These are phyloP conservation scores for Lycaon pictus DNA, from an alignment of 2,113 vertebrate species.

Conservation along the genomic window DNA sequence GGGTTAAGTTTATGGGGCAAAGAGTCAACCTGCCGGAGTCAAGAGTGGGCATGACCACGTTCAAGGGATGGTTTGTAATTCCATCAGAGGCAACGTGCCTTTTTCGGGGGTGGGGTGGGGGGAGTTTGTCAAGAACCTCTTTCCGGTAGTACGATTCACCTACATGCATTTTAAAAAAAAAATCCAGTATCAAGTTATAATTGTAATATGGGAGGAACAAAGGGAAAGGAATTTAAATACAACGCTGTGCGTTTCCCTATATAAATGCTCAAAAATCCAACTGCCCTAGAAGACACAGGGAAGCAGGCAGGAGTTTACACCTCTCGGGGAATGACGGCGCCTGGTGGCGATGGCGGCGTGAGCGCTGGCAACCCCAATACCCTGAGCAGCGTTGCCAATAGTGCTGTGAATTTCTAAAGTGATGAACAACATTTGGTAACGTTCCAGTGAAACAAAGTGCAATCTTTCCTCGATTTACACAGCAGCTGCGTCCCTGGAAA, in stretches of 20 bases:
- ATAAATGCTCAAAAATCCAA: background rate
- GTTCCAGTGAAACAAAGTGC: background rate
- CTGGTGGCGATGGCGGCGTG: background rate
- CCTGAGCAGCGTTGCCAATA: background rate
- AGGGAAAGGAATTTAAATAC: background rate
- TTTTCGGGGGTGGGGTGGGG: background rate
- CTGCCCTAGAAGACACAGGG: background rate
- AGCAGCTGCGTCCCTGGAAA: background rate
- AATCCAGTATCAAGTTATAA: background rate
- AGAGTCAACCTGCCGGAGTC: background rate
- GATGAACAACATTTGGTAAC: background rate
- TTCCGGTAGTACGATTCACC: background rate
- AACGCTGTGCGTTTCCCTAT: background rate
- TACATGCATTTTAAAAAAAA: background rate
- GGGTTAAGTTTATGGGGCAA: background rate
- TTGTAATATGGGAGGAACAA: background rate
- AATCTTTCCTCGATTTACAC: background rate
- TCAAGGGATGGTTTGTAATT: background rate
- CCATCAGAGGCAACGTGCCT: background rate
- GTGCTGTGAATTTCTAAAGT: constrained; percentile 4
- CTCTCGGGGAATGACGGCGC: background rate
- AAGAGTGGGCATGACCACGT: background rate
- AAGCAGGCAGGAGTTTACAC: background rate
- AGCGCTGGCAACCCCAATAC: background rate
- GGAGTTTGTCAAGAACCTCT: background rate